Evolutionary conservation across 2,113 vertebrate species (phyloP).

Genomic region (Lampris megalopsis): DNA sequence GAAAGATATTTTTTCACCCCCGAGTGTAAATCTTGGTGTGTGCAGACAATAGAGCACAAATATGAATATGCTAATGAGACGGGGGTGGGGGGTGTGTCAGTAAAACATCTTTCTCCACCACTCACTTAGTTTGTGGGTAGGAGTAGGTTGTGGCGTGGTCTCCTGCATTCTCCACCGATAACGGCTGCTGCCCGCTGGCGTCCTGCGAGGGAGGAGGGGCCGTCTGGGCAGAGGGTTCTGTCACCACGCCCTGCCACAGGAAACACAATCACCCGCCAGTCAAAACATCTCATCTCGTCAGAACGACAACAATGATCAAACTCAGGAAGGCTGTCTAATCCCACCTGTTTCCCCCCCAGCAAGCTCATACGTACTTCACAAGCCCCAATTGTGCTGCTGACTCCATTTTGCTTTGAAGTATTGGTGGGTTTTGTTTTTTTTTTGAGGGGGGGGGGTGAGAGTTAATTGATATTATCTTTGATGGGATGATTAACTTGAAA

Average conservation of each 20-base stretch:
- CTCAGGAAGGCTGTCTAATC: not conserved
- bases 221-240: constrained; percentile 93
- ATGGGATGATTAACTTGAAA: too few relatives aligned
- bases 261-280: constrained; percentile 13
- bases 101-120: constrained; percentile 22
- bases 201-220: constrained; percentile 94
- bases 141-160: constrained; percentile 94
- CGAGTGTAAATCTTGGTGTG: too few relatives aligned
- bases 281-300: not conserved
- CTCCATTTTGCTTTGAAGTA: too few relatives aligned
- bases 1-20: too few relatives aligned
- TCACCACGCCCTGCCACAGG: constrained; percentile 90
- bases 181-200: constrained; percentile 92
- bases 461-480: too few relatives aligned
- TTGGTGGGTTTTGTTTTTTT: too few relatives aligned
- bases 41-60: too few relatives aligned
- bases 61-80: too few relatives aligned
- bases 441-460: too few relatives aligned
- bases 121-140: constrained; percentile 96
- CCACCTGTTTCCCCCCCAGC: not conserved
- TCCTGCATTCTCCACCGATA: constrained; percentile 91
- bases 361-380: too few relatives aligned
- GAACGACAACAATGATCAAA: not conserved
- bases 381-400: too few relatives aligned
- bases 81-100: too few relatives aligned